Base-by-base conservation (phyloP, 2,113 vertebrate genomes). In the Pygoscelis antarcticus region DNA sequence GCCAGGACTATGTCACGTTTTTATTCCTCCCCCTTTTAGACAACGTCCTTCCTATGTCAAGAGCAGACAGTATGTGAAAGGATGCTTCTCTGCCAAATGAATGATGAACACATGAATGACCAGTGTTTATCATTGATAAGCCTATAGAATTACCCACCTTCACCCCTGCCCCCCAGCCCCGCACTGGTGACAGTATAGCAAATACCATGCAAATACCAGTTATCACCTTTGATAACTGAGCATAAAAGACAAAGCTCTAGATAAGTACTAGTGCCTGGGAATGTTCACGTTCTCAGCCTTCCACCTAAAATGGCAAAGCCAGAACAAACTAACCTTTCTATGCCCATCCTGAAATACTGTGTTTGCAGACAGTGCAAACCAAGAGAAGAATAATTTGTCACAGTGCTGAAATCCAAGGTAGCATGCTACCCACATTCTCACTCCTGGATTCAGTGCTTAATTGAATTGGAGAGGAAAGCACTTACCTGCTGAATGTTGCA, bases 51-150 rank as follows among this genome's bases (percentile, higher is more conserved):
- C 83, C 60, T 95, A 54, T 30, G 36, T 82, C 76, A 94, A 94
- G 64, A 91, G 66, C 4, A 11, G 84, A 81, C 75, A 87, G 58
- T 65, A 58, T 89, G 46, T 82, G 38, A 82, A 55, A 82, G 16
- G 34, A 49, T 85, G 8, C 66, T 74, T 29, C 51, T 79, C 65
- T 97, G 72, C 55, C 70, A 72, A 87, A 61, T 52, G 32, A 57
- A 34, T 82, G 54, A 92, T 58, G 44, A 69, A 74, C n/a, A 76
- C 62, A 55, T 36, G 72, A 90, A 96, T 84, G 87, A 71, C 66
- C 60, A 77, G 42, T 96, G 51, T 74, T 90, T 96, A 95, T 87
- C 72, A 83, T 16, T 92, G 88, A 96, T 88, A 97, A 98, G 64
- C 64, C 62, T 74, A 34, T 65, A 54, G 26, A 90, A 65, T 94